phyloP scores from a whole-genome alignment of 2,888 invertebrate genomes.

The Beris morrisii region DNA sequence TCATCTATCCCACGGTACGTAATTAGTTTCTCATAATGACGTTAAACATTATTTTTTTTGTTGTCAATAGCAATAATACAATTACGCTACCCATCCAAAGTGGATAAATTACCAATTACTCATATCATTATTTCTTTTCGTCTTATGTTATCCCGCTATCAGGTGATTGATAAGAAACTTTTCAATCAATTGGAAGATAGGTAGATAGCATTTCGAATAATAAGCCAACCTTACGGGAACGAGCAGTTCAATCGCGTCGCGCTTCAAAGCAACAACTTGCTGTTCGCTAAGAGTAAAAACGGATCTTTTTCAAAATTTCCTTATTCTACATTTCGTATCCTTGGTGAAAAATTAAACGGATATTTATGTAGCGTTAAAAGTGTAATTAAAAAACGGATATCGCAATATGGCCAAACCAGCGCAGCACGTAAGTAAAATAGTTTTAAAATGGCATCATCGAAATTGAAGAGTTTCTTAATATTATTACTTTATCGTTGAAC shows the following conservation, averaged over 20 bases:
- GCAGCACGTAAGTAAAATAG: conserved; percentile 17
- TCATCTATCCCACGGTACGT: too few species aligned
- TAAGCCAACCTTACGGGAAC: neutral
- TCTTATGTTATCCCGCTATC: conserved; percentile 1
- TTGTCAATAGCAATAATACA: too few species aligned
- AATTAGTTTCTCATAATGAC: too few species aligned
- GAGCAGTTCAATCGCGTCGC: conserved; percentile 12
- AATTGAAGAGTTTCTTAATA: neutral
- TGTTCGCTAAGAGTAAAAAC: too few species aligned
- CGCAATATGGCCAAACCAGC: conserved; percentile 23
- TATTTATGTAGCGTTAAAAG: neutral
- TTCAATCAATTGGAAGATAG: conserved; percentile 26
- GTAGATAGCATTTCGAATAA: neutral
- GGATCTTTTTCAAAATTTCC: neutral
- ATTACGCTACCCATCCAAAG: too few species aligned
- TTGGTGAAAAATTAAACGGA: neutral
- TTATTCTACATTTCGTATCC: neutral
- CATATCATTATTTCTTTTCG: neutral
- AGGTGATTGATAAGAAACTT: conserved; percentile 28
- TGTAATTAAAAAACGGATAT: neutral
- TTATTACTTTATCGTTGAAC: neutral
- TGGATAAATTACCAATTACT: too few species aligned
- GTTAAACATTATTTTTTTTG: too few species aligned
- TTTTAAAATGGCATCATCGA: neutral
- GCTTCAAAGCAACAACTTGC: neutral